Percentiles rank a stretch among this genome's conserved stretches.
These are phyloP conservation scores for Liodrosophila aerea DNA, from an alignment of 2,888 invertebrate species.

Conservation along the genomic window DNA sequence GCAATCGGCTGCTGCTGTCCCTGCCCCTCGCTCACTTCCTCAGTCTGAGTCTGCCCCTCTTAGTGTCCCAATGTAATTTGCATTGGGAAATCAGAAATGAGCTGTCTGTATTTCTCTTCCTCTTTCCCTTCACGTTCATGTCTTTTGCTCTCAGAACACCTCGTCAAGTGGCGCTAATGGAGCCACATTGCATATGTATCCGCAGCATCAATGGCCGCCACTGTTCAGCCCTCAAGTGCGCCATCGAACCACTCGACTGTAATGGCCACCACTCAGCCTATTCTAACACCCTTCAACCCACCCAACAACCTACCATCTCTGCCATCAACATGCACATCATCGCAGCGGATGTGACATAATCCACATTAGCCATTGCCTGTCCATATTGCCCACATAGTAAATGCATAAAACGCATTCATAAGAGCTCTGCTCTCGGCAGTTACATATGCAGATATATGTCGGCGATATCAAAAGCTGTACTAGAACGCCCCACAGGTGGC, in stretches of 20 bases:
- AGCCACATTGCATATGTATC: slow-evolving; percentile 18
- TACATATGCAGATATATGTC: slow-evolving; percentile 61
- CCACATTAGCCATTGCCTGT: slow-evolving; percentile 23
- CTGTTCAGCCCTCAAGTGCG: slow-evolving; percentile 39
- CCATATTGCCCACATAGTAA: slow-evolving; percentile 17
- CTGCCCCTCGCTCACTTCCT: neutral
- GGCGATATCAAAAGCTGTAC: slow-evolving; percentile 65
- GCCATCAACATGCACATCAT: slow-evolving; percentile 15
- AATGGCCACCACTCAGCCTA: slow-evolving; percentile 53
- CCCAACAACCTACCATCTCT: neutral
- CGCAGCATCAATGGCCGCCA: slow-evolving; percentile 49
- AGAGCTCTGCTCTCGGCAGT: slow-evolving; percentile 15
- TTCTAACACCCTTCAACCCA: neutral
- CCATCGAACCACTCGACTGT: slow-evolving; percentile 34
- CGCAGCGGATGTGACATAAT: slow-evolving; percentile 73
- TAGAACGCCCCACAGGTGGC: slow-evolving; percentile 67
- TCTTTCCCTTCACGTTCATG: slow-evolving; percentile 13
- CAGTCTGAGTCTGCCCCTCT: neutral
- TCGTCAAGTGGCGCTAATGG: slow-evolving; percentile 60
- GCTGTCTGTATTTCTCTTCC: slow-evolving; percentile 4
- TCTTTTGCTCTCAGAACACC: neutral
- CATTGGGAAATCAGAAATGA: slow-evolving; percentile 61
- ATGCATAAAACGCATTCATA: slow-evolving; percentile 70
- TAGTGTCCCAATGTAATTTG: slow-evolving; percentile 56
- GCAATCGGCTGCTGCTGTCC: no score